Evolutionary conservation across 1,140 invertebrate species (phyloP).

Genomic region (Brachionus sp.): DNA sequence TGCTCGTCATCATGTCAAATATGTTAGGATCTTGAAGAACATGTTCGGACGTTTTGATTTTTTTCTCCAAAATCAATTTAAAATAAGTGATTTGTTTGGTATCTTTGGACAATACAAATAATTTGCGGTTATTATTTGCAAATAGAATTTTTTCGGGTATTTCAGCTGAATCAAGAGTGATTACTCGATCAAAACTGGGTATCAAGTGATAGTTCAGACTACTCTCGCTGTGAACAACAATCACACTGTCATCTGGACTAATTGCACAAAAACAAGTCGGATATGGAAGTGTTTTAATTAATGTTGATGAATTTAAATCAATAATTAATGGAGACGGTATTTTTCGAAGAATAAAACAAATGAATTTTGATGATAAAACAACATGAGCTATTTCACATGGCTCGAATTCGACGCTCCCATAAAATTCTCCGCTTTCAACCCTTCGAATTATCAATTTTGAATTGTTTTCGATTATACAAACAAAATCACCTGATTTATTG

Average conservation of each 20-base stretch:
- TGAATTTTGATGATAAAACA: neutral
- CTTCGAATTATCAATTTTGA: conserved; percentile 27
- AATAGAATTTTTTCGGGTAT: conserved; percentile 41
- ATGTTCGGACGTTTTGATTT: conserved; percentile 6
- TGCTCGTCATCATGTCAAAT: neutral
- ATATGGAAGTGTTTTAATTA: conserved; percentile 6
- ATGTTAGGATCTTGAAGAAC: conserved; percentile 34
- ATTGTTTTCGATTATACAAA: conserved; percentile 33
- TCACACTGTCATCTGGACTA: conserved; percentile 18
- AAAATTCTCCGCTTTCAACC: conserved; percentile 28
- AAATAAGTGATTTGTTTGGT: conserved; percentile 31
- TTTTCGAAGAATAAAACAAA: conserved; percentile 19
- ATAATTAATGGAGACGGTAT: conserved; percentile 19
- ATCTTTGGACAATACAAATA: conserved; percentile 27
- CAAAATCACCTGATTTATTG: conserved; percentile 37
- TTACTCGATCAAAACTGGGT: conserved; percentile 1
- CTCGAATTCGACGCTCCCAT: conserved; percentile 6
- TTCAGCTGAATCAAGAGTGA: conserved; percentile 7
- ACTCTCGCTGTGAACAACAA: conserved; percentile 35
- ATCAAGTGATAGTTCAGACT: neutral
- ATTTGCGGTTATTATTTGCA: conserved; percentile 14
- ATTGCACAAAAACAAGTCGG: conserved; percentile 31
- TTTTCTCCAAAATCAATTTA: conserved; percentile 8
- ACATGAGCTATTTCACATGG: conserved; percentile 30
- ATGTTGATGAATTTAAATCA: neutral